phyloP scores from a whole-genome alignment of 2,888 invertebrate genomes.

The Yponomeuta sedellus region DNA sequence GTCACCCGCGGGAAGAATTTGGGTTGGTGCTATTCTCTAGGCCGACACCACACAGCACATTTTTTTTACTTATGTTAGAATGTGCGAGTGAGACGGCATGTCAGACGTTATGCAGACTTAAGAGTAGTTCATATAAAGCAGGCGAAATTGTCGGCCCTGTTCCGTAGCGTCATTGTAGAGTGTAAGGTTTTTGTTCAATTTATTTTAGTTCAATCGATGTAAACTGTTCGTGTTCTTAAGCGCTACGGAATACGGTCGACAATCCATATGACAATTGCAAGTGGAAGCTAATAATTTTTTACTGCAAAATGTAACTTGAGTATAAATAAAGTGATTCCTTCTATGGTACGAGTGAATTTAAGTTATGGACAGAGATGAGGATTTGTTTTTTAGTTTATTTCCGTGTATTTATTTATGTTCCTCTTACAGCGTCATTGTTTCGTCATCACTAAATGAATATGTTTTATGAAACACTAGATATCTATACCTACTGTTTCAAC shows the following conservation, averaged over 20 bases:
- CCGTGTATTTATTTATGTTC: not conserved
- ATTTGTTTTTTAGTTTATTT: not conserved
- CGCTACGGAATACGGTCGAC: constrained; percentile 25
- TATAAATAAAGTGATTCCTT: constrained; percentile 42
- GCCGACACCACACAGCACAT: too few species aligned
- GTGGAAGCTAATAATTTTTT: constrained; percentile 57
- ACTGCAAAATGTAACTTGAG: constrained; percentile 60
- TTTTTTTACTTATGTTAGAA: too few species aligned
- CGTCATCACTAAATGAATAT: not conserved
- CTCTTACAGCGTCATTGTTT: constrained; percentile 4
- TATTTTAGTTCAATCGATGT: constrained; percentile 18
- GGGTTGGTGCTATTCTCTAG: too few species aligned
- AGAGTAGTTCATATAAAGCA: not conserved
- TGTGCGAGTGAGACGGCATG: too few species aligned
- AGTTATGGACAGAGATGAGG: not conserved
- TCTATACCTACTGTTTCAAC: not conserved
- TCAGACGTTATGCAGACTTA: too few species aligned
- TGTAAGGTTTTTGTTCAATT: constrained; percentile 22
- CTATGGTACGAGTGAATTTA: constrained; percentile 19
- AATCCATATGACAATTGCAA: constrained; percentile 32
- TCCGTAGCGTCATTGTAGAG: constrained; percentile 36
- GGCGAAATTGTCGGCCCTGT: constrained; percentile 33
- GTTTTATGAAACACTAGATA: not conserved
- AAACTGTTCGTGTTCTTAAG: not conserved
- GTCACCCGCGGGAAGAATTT: too few species aligned